These are phyloP conservation scores for Catocala nupta DNA, from an alignment of 2,888 invertebrate species.

Conservation along the genomic window DNA sequence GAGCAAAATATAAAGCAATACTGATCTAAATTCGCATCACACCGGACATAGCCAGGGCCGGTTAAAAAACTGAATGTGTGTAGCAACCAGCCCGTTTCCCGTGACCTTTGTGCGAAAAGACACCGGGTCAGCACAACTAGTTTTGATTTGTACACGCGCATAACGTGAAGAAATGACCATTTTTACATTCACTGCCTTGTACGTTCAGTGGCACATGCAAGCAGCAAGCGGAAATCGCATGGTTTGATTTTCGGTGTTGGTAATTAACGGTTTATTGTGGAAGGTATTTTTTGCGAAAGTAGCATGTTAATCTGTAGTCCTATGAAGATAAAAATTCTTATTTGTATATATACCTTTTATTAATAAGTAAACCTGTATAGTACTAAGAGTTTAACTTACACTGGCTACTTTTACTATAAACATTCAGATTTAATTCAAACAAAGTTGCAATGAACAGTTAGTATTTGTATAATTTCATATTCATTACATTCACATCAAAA, in stretches of 20 bases:
- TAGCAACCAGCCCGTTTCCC: slow-evolving; percentile 18
- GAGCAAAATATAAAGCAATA: slow-evolving; percentile 4
- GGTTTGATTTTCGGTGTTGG: too few species aligned
- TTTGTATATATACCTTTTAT: background rate
- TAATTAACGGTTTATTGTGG: too few species aligned
- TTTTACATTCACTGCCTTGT: background rate
- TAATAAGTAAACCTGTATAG: background rate
- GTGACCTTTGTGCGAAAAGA: slow-evolving; percentile 20
- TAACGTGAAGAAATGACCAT: background rate
- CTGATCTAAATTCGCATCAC: slow-evolving; percentile 11
- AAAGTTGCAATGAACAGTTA: background rate
- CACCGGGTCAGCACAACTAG: slow-evolving; percentile 13
- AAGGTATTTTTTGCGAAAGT: too few species aligned
- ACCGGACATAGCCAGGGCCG: slow-evolving; percentile 20
- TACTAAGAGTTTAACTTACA: too few species aligned
- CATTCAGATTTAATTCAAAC: background rate
- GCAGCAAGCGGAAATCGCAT: too few species aligned
- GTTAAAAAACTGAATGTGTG: slow-evolving; percentile 15
- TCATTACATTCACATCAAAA: slow-evolving; percentile 8
- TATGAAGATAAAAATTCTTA: too few species aligned
- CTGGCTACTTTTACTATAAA: too few species aligned
- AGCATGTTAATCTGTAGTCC: too few species aligned
- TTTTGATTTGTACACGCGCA: slow-evolving; percentile 1
- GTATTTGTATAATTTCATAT: background rate
- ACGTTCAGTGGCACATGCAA: too few species aligned